phyloP scores from a whole-genome alignment of 2,113 vertebrate species.

The Calidris pugnax region DNA sequence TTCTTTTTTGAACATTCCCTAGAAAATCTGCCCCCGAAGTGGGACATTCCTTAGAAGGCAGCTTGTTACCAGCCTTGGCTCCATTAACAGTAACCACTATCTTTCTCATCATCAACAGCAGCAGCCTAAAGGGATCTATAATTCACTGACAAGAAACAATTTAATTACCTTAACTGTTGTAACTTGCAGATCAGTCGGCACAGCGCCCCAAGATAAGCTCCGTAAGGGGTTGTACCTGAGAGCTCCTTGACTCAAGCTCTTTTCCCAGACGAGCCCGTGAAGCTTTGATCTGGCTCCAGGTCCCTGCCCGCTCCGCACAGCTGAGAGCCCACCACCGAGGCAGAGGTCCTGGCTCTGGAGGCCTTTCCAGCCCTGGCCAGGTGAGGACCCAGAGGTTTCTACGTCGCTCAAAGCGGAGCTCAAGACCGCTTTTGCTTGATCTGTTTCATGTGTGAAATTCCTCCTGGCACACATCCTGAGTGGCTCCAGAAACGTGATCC shows the following conservation, averaged over 20 bases:
- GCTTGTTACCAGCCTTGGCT: neutral
- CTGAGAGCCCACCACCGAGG: fast-evolving
- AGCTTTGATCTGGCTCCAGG: neutral
- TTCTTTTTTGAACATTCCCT: neutral
- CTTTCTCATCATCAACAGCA: neutral
- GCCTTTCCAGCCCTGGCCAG: neutral
- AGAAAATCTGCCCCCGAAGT: neutral
- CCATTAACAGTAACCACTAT: neutral
- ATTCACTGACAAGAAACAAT: neutral
- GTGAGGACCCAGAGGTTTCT: neutral
- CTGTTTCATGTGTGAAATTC: conserved; percentile 18
- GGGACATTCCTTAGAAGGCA: neutral
- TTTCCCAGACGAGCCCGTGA: neutral
- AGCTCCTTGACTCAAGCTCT: neutral
- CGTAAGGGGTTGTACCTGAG: neutral
- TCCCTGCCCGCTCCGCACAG: neutral
- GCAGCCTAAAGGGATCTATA: neutral
- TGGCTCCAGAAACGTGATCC: conserved; percentile 13
- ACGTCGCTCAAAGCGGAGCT: fast-evolving
- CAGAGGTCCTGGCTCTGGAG: fast-evolving
- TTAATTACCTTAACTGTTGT: neutral
- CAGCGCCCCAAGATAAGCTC: neutral
- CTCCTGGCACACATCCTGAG: neutral
- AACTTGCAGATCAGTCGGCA: neutral
- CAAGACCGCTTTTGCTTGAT: neutral